These are phyloP conservation scores for Brachypodius melanocephalos DNA, from an alignment of 2,113 vertebrate species.

Conservation along the genomic window DNA sequence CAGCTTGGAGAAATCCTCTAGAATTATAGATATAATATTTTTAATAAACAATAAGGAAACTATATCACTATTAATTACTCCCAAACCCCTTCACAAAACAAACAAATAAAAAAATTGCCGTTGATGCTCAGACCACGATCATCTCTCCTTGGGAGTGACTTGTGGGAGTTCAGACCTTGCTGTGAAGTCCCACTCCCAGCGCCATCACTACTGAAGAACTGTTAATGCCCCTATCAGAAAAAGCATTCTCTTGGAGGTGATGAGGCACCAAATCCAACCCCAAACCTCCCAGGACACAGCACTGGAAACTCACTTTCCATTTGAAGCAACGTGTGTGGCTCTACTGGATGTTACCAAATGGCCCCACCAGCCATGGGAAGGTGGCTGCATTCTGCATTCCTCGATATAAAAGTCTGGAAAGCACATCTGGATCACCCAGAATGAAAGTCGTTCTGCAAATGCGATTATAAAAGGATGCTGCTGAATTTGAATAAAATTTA, in stretches of 20 bases:
- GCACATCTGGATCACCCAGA: neutral
- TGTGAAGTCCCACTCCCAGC: neutral
- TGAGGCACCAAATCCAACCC: neutral
- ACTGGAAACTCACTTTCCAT: neutral
- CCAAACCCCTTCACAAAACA: neutral
- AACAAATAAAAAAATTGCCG: too few species aligned
- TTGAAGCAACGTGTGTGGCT: neutral
- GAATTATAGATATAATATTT: neutral
- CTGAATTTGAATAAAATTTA: neutral
- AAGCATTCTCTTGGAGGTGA: neutral
- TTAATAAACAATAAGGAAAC: neutral
- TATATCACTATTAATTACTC: neutral
- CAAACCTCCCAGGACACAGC: neutral
- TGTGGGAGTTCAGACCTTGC: neutral
- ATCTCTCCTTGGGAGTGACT: neutral
- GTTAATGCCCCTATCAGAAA: neutral
- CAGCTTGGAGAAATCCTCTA: neutral
- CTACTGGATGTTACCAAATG: neutral
- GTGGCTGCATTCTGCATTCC: neutral
- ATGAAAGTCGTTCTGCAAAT: neutral
- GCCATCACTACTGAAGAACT: neutral
- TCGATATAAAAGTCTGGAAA: neutral
- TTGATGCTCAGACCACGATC: neutral
- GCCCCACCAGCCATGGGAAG: neutral
- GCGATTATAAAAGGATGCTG: neutral